A percentile compares a stretch with the other conserved stretches of the same genome.
phyloP scores from a whole-genome alignment of 2,888 invertebrate species.

The Caenorhabditis angaria region DNA sequence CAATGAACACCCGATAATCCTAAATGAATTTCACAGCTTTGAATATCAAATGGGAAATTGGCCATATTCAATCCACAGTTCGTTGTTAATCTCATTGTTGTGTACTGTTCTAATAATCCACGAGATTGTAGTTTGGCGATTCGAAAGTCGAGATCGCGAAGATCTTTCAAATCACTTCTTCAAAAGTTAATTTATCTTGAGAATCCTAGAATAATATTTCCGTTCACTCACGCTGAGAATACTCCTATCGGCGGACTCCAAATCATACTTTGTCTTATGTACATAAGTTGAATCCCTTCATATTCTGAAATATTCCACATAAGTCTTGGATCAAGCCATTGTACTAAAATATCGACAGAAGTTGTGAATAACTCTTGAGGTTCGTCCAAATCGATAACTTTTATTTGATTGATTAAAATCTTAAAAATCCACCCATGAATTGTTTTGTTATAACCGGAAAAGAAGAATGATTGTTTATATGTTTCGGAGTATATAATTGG shows the following conservation, averaged over 20 bases:
- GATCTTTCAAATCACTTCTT: conserved; percentile 18
- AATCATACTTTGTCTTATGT: conserved; percentile 13
- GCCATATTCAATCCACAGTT: conserved; percentile 17
- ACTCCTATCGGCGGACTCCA: conserved; percentile 23
- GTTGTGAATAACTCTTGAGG: too few species aligned
- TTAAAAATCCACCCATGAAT: too few species aligned
- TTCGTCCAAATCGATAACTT: too few species aligned
- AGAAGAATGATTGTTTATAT: too few species aligned
- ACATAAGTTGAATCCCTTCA: background rate
- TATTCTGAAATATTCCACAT: background rate
- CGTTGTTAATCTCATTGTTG: conserved; percentile 11
- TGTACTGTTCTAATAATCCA: conserved; percentile 7
- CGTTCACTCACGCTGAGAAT: conserved; percentile 15
- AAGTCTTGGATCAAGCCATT: background rate
- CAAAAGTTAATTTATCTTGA: background rate
- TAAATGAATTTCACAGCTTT: conserved; percentile 20
- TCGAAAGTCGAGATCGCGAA: conserved; percentile 23
- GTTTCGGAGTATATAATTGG: too few species aligned
- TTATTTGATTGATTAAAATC: too few species aligned
- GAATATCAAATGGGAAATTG: conserved; percentile 25
- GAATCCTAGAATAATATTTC: too few species aligned
- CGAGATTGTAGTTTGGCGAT: conserved; percentile 3
- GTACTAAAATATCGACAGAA: too few species aligned
- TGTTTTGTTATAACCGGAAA: too few species aligned
- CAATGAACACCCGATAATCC: conserved; percentile 12